phyloP scores from a whole-genome alignment of 1,140 invertebrate species.

The Centruroides sculpturatus region DNA sequence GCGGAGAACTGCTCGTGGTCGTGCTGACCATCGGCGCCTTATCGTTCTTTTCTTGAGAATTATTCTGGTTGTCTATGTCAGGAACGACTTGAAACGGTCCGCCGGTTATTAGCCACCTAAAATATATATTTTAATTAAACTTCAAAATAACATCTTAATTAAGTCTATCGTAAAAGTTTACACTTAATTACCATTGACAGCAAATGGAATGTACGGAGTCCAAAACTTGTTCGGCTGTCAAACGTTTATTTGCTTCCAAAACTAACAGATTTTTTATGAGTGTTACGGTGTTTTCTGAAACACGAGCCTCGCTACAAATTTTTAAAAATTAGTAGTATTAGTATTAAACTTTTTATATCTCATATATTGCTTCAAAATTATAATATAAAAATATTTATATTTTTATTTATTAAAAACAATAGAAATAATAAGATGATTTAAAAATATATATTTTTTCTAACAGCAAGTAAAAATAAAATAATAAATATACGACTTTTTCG shows the following conservation, averaged over 20 bases:
- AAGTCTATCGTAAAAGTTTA: neutral
- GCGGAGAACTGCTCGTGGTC: neutral
- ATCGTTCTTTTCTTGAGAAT: neutral
- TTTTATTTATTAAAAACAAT: no score
- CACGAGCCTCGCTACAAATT: conserved; percentile 35
- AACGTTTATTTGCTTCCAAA: conserved; percentile 39
- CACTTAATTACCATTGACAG: conserved; percentile 28
- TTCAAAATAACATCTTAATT: no score
- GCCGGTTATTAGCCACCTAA: conserved; percentile 11
- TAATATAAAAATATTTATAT: no score
- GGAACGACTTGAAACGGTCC: conserved; percentile 24
- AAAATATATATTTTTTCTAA: no score
- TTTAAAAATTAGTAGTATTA: conserved; percentile 3
- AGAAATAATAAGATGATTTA: no score
- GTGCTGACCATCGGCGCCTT: neutral
- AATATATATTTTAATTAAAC: neutral
- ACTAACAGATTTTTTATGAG: conserved; percentile 42
- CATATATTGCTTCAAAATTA: no score
- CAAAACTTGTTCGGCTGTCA: conserved; percentile 44
- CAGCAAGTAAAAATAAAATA: no score
- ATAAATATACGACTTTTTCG: no score
- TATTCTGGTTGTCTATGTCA: conserved; percentile 18
- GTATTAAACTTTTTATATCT: no score
- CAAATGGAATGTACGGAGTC: conserved; percentile 36
- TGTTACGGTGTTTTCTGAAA: conserved; percentile 38